These are phyloP conservation scores for Isotomurus palustris DNA, from an alignment of 2,888 invertebrate species.

Conservation along the genomic window DNA sequence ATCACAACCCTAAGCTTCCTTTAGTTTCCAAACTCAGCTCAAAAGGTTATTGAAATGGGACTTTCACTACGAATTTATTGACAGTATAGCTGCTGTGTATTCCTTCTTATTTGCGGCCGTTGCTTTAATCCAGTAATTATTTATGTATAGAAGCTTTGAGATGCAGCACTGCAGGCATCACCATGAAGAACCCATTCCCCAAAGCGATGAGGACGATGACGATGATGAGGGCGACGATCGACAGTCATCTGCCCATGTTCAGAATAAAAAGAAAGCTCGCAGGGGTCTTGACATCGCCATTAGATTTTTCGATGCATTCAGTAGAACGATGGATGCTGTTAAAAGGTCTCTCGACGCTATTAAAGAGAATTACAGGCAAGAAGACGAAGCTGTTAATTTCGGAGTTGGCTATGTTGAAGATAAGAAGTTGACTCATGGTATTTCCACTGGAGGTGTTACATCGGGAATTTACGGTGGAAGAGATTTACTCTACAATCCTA, in stretches of 20 bases:
- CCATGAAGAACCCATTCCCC: background rate
- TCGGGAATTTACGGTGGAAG: constrained; percentile 39
- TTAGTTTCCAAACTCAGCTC: no score
- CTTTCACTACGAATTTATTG: no score
- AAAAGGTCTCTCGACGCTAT: constrained; percentile 35
- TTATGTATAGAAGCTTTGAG: no score
- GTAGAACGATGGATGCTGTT: constrained; percentile 35
- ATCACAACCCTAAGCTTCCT: no score
- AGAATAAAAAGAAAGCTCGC: constrained; percentile 9
- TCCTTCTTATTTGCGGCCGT: no score
- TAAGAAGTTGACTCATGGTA: constrained; percentile 40
- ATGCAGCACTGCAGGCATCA: constrained; percentile 1
- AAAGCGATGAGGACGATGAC: background rate
- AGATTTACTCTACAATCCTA: constrained; percentile 41
- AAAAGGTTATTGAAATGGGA: no score
- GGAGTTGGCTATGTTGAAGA: constrained; percentile 41
- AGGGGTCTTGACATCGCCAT: constrained; percentile 32
- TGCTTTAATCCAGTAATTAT: no score
- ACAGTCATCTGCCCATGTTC: background rate
- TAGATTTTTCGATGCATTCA: constrained; percentile 32
- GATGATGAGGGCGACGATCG: background rate
- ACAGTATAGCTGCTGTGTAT: no score
- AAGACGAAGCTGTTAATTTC: constrained; percentile 36
- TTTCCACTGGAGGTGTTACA: constrained; percentile 37
- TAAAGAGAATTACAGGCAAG: constrained; percentile 19